Evolutionary conservation across 2,888 invertebrate genomes (phyloP), one percentile per base, ranked within the genome.

Genomic region (Halictus quadricinctus): DNA sequence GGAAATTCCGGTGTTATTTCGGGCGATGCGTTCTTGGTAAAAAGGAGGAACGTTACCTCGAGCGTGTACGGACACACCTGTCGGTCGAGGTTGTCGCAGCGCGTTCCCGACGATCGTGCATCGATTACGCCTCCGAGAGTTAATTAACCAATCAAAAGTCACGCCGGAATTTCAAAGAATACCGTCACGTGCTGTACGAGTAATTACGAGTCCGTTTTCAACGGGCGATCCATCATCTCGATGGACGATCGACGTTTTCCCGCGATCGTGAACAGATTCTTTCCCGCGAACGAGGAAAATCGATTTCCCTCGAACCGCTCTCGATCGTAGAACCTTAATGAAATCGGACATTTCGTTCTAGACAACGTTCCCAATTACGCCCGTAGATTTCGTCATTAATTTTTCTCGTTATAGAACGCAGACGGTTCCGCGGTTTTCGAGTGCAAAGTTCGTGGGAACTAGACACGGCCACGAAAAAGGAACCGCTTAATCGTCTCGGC

Each of bases 121-220:
- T 80, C 70, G 80, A 76, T 76, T 60, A 72, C 54, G 58, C 70
- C 29, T 21, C 41, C 21, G 36, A 12, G 36, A 75, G 82, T 74
- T 78, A 82, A 79, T 78, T 78, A 74, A 41, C 54, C 74, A 70
- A 36, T 73, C 74, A 66, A 76, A 64, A 41, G 76, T 36, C 43
- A 64, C 41, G 64, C 7, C 25, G 76, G 72, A 58, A 76, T 76
- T 48, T 70, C 50, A 73, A 69, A 75, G 69, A 78, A 82, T 80
- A 25, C 76, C 58, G 77, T 36, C 74, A 46, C 70, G 80, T 46
- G 75, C 36, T 64, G 60, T 48, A 73, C 46, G 73, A 64, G 77
- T 77, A 84, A 84, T 83, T 83, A 70, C 48, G 25, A 15, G 70
- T 43, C 29, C 60, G 21, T 64, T 50, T 21, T 36, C 50, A n/a